Evolutionary conservation across 1,140 invertebrate genomes (phyloP).

Genomic region (Lutraria rhynchaena): DNA sequence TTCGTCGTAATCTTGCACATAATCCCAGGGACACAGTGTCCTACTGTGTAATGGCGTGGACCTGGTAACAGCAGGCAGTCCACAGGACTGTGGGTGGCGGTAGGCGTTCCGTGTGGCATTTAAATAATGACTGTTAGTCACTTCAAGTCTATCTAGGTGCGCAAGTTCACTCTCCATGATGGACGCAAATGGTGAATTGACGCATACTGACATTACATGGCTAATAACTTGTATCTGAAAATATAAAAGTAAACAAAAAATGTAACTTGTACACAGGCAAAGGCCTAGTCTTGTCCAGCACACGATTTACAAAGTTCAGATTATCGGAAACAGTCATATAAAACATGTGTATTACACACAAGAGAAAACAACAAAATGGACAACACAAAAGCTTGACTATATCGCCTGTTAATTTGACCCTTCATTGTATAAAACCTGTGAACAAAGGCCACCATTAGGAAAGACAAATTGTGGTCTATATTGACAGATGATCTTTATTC

Average conservation of each 20-base stretch:
- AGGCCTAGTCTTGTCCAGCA: too few relatives aligned
- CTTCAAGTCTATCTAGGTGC: slow-evolving; percentile 1
- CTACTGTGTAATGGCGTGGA: slow-evolving; percentile 32
- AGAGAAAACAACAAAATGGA: too few relatives aligned
- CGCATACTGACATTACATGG: slow-evolving; percentile 11
- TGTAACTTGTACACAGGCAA: too few relatives aligned
- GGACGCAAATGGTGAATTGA: slow-evolving; percentile 38
- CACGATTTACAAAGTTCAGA: too few relatives aligned
- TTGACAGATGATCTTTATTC: too few relatives aligned
- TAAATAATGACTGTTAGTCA: slow-evolving; percentile 9
- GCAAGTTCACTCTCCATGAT: slow-evolving; percentile 42
- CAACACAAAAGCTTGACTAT: too few relatives aligned
- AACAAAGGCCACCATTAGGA: too few relatives aligned
- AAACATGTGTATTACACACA: too few relatives aligned
- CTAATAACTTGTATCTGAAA: slow-evolving; percentile 18
- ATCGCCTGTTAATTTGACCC: too few relatives aligned
- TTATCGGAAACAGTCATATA: too few relatives aligned
- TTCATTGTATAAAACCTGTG: too few relatives aligned
- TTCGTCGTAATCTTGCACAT: slow-evolving; percentile 31
- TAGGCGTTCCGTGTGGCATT: slow-evolving; percentile 46
- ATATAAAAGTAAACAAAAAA: neutral
- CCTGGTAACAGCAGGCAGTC: neutral
- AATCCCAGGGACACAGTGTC: slow-evolving; percentile 54
- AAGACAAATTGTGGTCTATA: too few relatives aligned
- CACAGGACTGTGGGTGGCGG: slow-evolving; percentile 18